phyloP scores from a whole-genome alignment of 2,113 vertebrate genomes.

The Phalacrocorax brasilianus region DNA sequence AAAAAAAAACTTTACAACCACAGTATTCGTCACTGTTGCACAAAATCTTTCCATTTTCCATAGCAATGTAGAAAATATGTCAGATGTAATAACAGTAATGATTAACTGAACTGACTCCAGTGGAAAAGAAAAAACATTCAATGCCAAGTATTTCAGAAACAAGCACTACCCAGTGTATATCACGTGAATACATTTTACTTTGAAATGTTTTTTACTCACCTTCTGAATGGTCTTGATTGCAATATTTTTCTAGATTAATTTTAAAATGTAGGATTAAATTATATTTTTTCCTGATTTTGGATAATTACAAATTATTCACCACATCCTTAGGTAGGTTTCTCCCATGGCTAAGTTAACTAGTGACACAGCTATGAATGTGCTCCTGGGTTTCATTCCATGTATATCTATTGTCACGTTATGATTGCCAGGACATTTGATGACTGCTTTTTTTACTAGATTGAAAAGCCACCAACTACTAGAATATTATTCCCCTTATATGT shows the following conservation, averaged over 20 bases:
- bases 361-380: not conserved
- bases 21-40: not conserved
- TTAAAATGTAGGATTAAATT: not conserved
- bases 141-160: not conserved
- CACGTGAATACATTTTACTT: not conserved
- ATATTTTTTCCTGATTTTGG: not conserved
- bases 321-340: not conserved
- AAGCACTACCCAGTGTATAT: not conserved
- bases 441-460: not conserved
- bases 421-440: not conserved
- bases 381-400: not conserved
- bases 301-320: not conserved
- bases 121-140: not conserved
- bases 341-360: not conserved
- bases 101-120: not conserved
- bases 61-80: not conserved
- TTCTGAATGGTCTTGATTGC: not conserved
- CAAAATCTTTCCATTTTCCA: not conserved
- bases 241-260: not conserved
- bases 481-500: not conserved
- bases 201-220: not conserved
- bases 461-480: not conserved
- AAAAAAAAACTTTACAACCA: not conserved
- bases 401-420: not conserved
- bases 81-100: slow-evolving; percentile 1